These are phyloP conservation scores for Peromyscus leucopus DNA, from an alignment of 2,113 vertebrate species.

Conservation along the genomic window DNA sequence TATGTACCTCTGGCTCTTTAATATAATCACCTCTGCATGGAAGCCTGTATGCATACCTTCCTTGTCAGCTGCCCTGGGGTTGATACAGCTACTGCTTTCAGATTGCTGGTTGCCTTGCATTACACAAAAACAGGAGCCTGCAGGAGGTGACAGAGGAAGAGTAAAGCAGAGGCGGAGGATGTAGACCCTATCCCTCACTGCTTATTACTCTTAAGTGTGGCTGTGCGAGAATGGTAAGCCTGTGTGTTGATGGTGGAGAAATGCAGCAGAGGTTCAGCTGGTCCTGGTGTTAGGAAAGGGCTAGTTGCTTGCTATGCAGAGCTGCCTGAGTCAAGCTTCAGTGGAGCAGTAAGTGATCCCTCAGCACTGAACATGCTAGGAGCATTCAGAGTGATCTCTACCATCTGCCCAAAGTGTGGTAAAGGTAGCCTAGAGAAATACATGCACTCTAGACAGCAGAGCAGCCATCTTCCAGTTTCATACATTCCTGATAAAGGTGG, in stretches of 20 bases:
- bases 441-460: background rate
- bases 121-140: background rate
- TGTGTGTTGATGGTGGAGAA: background rate
- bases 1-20: too few relatives aligned
- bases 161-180: too few relatives aligned
- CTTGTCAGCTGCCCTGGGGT: background rate
- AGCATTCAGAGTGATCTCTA: fast-evolving
- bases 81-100: too few relatives aligned
- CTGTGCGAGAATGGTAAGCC: background rate
- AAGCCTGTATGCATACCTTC: fast-evolving
- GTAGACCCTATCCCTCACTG: background rate
- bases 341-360: fast-evolving
- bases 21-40: background rate
- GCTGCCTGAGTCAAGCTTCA: fast-evolving
- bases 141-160: fast-evolving
- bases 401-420: fast-evolving
- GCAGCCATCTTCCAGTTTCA: background rate
- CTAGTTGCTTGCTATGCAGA: too few relatives aligned
- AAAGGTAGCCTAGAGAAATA: background rate
- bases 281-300: fast-evolving
- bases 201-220: fast-evolving
- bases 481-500: background rate
- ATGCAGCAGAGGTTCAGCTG: background rate
- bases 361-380: too few relatives aligned
- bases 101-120: fast-evolving